These are phyloP conservation scores for Petrocephalus zakoni DNA, from an alignment of 2,113 vertebrate genomes.

Conservation along the genomic window DNA sequence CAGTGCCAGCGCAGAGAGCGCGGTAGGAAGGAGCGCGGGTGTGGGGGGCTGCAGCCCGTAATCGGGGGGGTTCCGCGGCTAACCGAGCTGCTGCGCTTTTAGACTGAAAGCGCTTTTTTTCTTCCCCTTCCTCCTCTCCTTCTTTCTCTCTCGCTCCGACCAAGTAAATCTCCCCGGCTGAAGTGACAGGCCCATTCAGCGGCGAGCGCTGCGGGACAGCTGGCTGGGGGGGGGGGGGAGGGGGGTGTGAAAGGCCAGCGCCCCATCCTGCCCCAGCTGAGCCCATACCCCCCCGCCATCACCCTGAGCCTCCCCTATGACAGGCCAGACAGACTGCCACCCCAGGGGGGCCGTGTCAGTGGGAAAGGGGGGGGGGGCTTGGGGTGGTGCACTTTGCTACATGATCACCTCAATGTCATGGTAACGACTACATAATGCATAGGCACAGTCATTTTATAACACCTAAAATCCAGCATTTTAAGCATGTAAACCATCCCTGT, in stretches of 20 bases:
- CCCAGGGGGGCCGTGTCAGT: not conserved
- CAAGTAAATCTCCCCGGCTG: conserved; percentile 86
- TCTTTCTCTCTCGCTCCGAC: conserved; percentile 46
- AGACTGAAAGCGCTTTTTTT: conserved; percentile 63
- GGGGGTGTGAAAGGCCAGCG: conserved; percentile 67
- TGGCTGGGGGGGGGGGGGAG: conserved; percentile 71
- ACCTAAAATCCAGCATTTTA: not conserved
- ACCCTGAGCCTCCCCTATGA: not conserved
- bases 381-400: not conserved
- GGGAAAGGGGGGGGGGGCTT: not conserved
- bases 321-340: not conserved
- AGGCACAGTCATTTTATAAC: not conserved
- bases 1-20: conserved; percentile 2
- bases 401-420: not conserved
- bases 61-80: conserved; percentile 77
- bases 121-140: conserved; percentile 39
- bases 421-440: not conserved
- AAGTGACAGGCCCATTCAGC: conserved; percentile 97
- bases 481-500: not conserved
- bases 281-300: not conserved
- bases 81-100: conserved; percentile 74
- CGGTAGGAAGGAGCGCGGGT: conserved; percentile 22
- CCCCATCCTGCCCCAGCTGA: not conserved
- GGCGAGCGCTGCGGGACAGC: conserved; percentile 88
- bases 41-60: conserved; percentile 65